These are phyloP conservation scores for Cheilosia pagana DNA, from an alignment of 2,888 invertebrate species.

Conservation along the genomic window DNA sequence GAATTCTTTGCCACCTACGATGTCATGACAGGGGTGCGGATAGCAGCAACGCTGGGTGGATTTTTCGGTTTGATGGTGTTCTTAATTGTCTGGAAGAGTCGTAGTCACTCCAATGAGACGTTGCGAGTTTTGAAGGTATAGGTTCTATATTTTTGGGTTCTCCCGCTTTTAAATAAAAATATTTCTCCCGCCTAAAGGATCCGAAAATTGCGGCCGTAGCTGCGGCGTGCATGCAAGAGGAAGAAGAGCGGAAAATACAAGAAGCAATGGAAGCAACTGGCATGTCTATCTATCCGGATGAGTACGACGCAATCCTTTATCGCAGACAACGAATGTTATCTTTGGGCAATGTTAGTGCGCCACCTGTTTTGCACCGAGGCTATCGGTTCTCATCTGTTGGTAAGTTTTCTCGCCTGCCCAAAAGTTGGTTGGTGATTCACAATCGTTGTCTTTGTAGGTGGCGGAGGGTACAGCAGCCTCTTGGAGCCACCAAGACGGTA, in stretches of 20 bases:
- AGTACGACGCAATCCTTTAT: slow-evolving; percentile 84
- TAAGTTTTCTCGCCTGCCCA: slow-evolving; percentile 73
- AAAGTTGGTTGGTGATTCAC: neutral
- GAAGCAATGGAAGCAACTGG: slow-evolving; percentile 89
- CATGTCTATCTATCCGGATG: slow-evolving; percentile 84
- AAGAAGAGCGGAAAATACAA: slow-evolving; percentile 89
- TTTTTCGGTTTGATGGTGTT: slow-evolving; percentile 96
- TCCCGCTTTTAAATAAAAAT: neutral
- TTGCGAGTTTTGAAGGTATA: slow-evolving; percentile 86
- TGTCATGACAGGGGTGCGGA: slow-evolving; percentile 96
- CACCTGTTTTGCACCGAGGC: slow-evolving; percentile 84
- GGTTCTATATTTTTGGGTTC: neutral
- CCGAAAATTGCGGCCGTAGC: slow-evolving; percentile 92
- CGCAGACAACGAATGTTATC: slow-evolving; percentile 86
- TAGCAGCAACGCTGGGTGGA: slow-evolving; percentile 95
- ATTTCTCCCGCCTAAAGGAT: slow-evolving; percentile 84
- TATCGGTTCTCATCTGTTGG: slow-evolving; percentile 87
- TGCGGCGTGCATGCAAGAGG: slow-evolving; percentile 90
- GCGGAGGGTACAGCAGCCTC: slow-evolving; percentile 89
- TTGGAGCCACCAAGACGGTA: slow-evolving; percentile 88
- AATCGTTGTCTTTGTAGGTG: slow-evolving; percentile 79
- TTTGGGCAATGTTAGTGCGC: slow-evolving; percentile 88
- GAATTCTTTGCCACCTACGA: slow-evolving; percentile 96
- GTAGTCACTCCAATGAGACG: slow-evolving; percentile 90
- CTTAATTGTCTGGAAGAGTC: slow-evolving; percentile 95